Conservation (phyloP, 2,888 invertebrate genomes). For the Orthonevra nobilis region DNA sequence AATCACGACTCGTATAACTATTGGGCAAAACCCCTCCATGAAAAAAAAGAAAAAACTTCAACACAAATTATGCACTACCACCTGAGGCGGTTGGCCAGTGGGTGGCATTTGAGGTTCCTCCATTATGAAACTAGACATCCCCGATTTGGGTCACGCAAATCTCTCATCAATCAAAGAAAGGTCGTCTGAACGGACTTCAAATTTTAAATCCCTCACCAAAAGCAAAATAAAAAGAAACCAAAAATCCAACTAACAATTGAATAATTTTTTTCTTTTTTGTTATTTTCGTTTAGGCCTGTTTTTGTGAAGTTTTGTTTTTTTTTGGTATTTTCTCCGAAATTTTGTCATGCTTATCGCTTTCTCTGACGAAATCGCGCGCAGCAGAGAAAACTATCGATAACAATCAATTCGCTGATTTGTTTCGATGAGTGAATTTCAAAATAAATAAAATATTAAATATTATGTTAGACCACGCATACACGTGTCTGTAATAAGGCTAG, state of each 20-base stretch:
- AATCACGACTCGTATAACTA: too few relatives aligned
- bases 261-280: too few relatives aligned
- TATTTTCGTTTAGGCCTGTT: background rate
- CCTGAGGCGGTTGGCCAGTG: background rate
- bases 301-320: too few relatives aligned
- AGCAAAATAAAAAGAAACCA: background rate
- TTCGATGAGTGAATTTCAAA: slow-evolving; percentile 3
- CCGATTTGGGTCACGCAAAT: slow-evolving; percentile 44
- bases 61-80: background rate
- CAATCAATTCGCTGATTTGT: slow-evolving; percentile 33
- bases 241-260: slow-evolving; percentile 21
- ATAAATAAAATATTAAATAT: background rate
- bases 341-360: slow-evolving; percentile 22
- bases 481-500: too few relatives aligned
- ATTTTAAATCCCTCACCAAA: background rate
- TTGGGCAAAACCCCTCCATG: too few relatives aligned
- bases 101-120: slow-evolving; percentile 5
- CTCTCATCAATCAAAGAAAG: slow-evolving; percentile 52
- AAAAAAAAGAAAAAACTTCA: too few relatives aligned
- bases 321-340: background rate
- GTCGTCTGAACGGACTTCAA: slow-evolving; percentile 23
- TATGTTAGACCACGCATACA: background rate
- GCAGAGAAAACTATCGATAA: slow-evolving; percentile 46
- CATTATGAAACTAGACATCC: slow-evolving; percentile 33
- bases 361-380: slow-evolving; percentile 17